phyloP scores from a whole-genome alignment of 1,140 invertebrate species.

The Drosophila cardini region DNA sequence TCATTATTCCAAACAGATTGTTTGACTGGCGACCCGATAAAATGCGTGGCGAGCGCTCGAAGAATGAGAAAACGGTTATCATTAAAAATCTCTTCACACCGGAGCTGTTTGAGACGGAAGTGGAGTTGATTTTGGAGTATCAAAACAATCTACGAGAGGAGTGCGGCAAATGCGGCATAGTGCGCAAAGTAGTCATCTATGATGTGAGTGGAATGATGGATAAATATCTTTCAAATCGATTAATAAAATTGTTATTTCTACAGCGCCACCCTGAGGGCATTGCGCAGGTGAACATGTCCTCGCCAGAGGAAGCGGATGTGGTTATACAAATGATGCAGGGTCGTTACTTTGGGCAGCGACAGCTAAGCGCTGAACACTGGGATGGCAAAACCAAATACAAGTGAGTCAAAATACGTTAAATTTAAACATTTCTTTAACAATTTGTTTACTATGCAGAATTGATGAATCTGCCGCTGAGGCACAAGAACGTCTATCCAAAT shows the following conservation, averaged over 20 bases:
- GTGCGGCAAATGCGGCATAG: slow-evolving; percentile 95
- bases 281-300: slow-evolving; percentile 95
- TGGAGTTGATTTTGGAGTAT: slow-evolving; percentile 94
- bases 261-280: slow-evolving; percentile 97
- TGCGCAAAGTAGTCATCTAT: slow-evolving; percentile 96
- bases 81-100: slow-evolving; percentile 97
- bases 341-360: slow-evolving; percentile 95
- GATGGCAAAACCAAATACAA: slow-evolving; percentile 98
- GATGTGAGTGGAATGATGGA: slow-evolving; percentile 90
- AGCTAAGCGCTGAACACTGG: slow-evolving; percentile 95
- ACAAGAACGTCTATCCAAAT: slow-evolving; percentile 92
- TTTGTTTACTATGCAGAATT: slow-evolving; percentile 86
- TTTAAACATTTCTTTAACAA: not conserved
- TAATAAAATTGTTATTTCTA: slow-evolving; percentile 58
- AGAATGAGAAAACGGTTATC: slow-evolving; percentile 96
- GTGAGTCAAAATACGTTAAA: slow-evolving; percentile 80
- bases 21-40: slow-evolving; percentile 99
- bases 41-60: slow-evolving; percentile 91
- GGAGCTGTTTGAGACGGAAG: slow-evolving; percentile 95
- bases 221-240: not conserved
- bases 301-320: slow-evolving; percentile 95
- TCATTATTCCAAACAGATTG: slow-evolving; percentile 86
- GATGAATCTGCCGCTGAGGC: slow-evolving; percentile 96
- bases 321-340: slow-evolving; percentile 95
- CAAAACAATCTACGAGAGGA: slow-evolving; percentile 96